A percentile compares a stretch with the other conserved stretches of the same genome.
phyloP scores from a whole-genome alignment of 2,888 invertebrate species.

The Chamaedrilus cognettii region DNA sequence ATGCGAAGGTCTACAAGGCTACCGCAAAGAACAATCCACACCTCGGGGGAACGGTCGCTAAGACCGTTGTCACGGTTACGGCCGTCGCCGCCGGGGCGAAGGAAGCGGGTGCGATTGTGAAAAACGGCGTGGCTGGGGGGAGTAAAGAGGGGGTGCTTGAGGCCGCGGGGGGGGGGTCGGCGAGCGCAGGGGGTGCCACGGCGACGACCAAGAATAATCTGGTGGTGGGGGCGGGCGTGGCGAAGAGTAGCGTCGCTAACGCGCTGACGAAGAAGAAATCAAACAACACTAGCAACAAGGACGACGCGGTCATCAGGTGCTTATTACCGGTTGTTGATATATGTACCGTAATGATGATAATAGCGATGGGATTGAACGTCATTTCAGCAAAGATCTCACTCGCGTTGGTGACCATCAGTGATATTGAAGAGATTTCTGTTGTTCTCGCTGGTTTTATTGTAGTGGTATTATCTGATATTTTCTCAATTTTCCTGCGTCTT shows the following conservation, averaged over 20 bases:
- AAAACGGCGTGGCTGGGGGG: neutral
- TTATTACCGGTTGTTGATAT: too few relatives aligned
- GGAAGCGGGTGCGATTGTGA: neutral
- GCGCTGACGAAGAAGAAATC: conserved; percentile 15
- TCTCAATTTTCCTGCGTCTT: too few relatives aligned
- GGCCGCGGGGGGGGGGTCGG: neutral
- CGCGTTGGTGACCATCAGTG: too few relatives aligned
- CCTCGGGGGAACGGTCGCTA: conserved; percentile 2
- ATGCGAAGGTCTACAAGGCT: conserved; percentile 13
- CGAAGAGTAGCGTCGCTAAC: neutral
- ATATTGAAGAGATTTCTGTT: too few relatives aligned
- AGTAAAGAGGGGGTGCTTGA: neutral
- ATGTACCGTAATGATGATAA: too few relatives aligned
- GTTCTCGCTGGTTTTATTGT: too few relatives aligned
- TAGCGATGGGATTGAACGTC: too few relatives aligned
- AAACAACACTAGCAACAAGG: conserved; percentile 16
- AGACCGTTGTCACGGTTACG: neutral
- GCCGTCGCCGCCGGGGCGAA: neutral
- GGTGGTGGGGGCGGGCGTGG: neutral
- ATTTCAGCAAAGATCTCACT: too few relatives aligned
- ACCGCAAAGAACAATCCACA: conserved; percentile 7
- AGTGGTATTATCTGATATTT: too few relatives aligned
- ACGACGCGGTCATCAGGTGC: conserved; percentile 15
- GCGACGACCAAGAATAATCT: neutral
- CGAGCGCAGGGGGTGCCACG: neutral